Evolutionary conservation across 1,140 invertebrate genomes (phyloP).

Genomic region (Bombyx mandarina): DNA sequence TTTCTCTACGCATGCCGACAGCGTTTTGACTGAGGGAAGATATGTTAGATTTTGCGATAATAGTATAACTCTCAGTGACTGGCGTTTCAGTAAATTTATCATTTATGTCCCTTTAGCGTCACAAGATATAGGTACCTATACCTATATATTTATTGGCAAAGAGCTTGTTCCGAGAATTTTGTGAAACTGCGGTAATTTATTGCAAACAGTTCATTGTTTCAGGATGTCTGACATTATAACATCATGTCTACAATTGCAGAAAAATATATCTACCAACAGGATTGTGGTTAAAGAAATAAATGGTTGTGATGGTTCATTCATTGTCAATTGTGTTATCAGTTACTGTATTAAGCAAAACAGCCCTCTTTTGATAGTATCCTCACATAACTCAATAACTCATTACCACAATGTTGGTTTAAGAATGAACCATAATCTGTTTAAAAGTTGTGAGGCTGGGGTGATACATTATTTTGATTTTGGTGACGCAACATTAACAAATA

Average conservation of each 20-base stretch:
- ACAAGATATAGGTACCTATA: too few relatives aligned
- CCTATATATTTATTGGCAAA: background rate
- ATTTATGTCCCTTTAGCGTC: too few relatives aligned
- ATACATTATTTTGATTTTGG: slow-evolving; percentile 65
- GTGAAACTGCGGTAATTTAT: background rate
- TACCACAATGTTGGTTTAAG: slow-evolving; percentile 81
- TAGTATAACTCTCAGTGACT: too few relatives aligned
- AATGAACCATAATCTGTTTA: slow-evolving; percentile 78
- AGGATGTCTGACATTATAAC: slow-evolving; percentile 72
- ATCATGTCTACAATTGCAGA: slow-evolving; percentile 74
- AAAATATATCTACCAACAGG: slow-evolving; percentile 68
- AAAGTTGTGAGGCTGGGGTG: slow-evolving; percentile 68
- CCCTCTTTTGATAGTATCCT: slow-evolving; percentile 74
- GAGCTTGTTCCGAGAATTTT: background rate
- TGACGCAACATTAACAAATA: slow-evolving; percentile 59
- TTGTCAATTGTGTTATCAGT: slow-evolving; percentile 74
- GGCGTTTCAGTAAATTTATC: too few relatives aligned
- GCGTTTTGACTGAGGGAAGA: background rate
- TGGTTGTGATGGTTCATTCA: slow-evolving; percentile 78
- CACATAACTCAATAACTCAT: slow-evolving; percentile 79
- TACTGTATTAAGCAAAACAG: slow-evolving; percentile 72
- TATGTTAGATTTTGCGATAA: too few relatives aligned
- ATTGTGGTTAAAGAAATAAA: slow-evolving; percentile 78
- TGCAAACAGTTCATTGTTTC: slow-evolving; percentile 19
- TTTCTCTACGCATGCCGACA: slow-evolving; percentile 6